phyloP scores from a whole-genome alignment of 2,888 invertebrate genomes.

The Hofmannophila pseudospretella region DNA sequence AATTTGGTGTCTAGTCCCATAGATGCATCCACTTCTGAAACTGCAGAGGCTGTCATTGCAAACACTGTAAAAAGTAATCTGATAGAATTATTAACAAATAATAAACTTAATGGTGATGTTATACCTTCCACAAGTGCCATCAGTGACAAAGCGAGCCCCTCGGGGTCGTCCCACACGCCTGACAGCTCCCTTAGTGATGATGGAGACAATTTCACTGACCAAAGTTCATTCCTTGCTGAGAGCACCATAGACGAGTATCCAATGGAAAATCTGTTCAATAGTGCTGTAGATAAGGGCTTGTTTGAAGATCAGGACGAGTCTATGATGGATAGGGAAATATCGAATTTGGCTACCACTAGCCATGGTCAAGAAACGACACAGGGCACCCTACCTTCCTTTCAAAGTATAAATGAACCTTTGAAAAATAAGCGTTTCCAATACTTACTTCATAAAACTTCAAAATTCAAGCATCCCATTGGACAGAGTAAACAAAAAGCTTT shows the following conservation, averaged over 20 bases:
- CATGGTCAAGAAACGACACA: constrained; percentile 60
- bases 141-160: constrained; percentile 47
- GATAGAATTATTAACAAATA: constrained; percentile 61
- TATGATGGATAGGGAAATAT: constrained; percentile 71
- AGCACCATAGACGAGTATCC: constrained; percentile 72
- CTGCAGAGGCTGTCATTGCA: constrained; percentile 43
- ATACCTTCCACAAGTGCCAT: constrained; percentile 52
- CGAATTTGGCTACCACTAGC: constrained; percentile 68
- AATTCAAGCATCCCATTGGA: constrained; percentile 69
- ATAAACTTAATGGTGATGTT: constrained; percentile 48
- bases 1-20: constrained; percentile 80
- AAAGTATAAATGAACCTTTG: constrained; percentile 65
- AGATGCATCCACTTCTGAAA: constrained; percentile 44
- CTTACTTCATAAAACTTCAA: constrained; percentile 70
- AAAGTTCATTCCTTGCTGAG: constrained; percentile 69
- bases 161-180: constrained; percentile 50
- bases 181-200: constrained; percentile 69
- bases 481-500: constrained; percentile 73
- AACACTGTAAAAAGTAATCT: constrained; percentile 64
- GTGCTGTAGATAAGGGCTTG: constrained; percentile 68
- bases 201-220: constrained; percentile 66
- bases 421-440: constrained; percentile 74
- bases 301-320: constrained; percentile 69
- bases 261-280: constrained; percentile 72
- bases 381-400: constrained; percentile 61